phyloP scores from a whole-genome alignment of 2,113 vertebrate species.

The Terrapene triunguis region DNA sequence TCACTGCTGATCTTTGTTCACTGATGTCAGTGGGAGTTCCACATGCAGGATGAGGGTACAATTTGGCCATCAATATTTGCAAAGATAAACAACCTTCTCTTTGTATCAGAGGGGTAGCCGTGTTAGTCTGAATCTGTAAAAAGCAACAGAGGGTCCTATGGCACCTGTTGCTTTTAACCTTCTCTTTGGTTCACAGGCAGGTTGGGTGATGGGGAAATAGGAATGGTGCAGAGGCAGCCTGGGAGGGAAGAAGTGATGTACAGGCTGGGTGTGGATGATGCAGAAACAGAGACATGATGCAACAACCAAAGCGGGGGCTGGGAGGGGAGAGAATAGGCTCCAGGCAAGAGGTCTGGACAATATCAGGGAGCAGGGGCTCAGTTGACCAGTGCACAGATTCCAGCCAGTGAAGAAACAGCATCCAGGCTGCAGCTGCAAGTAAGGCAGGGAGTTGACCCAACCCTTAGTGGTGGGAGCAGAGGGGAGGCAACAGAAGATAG shows the following conservation, averaged over 20 bases:
- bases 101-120: no score
- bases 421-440: neutral
- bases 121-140: no score
- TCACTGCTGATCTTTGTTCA: neutral
- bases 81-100: neutral
- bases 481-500: neutral
- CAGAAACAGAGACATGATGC: neutral
- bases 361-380: neutral
- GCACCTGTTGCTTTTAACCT: no score
- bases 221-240: neutral
- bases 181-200: neutral
- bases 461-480: neutral
- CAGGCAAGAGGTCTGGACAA: neutral
- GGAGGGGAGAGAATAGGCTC: neutral
- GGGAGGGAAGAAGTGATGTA: neutral
- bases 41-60: neutral
- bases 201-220: neutral
- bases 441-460: neutral
- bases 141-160: no score
- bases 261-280: neutral
- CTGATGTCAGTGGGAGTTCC: neutral
- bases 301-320: neutral
- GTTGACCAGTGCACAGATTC: neutral
- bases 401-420: neutral
- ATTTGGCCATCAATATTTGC: neutral